Evolutionary conservation across 2,888 invertebrate genomes (phyloP).

Genomic region (Zeuzera pyrina): DNA sequence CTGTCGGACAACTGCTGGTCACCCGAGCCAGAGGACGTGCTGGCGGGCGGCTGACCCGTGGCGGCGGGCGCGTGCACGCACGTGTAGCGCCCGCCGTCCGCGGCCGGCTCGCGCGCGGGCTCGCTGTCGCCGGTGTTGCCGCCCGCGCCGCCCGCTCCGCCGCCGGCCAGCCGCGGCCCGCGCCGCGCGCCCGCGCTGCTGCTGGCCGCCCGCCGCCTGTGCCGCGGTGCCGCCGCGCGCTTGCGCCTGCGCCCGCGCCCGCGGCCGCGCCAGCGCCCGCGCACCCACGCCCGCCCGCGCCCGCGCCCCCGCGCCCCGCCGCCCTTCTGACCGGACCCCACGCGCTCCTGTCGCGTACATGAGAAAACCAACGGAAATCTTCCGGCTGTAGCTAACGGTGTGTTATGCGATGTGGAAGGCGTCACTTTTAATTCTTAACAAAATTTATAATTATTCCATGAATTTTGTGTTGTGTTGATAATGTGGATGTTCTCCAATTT

Average conservation of each 20-base stretch:
- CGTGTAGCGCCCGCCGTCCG: slow-evolving; percentile 69
- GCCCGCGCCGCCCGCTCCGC: slow-evolving; percentile 34
- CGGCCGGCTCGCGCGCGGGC: slow-evolving; percentile 35
- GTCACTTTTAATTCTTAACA: too few species aligned
- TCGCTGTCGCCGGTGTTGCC: slow-evolving; percentile 11
- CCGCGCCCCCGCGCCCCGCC: slow-evolving; percentile 39
- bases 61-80: slow-evolving; percentile 75
- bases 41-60: slow-evolving; percentile 80
- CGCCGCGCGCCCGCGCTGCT: slow-evolving; percentile 43
- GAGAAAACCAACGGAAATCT: slow-evolving; percentile 59
- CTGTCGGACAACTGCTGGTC: slow-evolving; percentile 86
- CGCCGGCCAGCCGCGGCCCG: slow-evolving; percentile 39
- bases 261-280: slow-evolving; percentile 9
- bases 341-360: slow-evolving; percentile 49
- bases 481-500: too few species aligned
- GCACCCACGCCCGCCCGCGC: slow-evolving; percentile 49
- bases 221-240: slow-evolving; percentile 47
- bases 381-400: slow-evolving; percentile 48
- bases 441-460: too few species aligned
- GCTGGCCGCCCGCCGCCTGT: slow-evolving; percentile 49
- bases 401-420: slow-evolving; percentile 47
- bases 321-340: slow-evolving; percentile 46
- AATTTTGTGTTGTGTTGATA: too few species aligned
- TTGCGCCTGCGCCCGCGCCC: slow-evolving; percentile 35
- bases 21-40: slow-evolving; percentile 78